A percentile compares a stretch with the other conserved stretches of the same genome.
Conservation (phyloP, 2,797 vertebrate species). For the Phoxinus dragarum region DNA sequence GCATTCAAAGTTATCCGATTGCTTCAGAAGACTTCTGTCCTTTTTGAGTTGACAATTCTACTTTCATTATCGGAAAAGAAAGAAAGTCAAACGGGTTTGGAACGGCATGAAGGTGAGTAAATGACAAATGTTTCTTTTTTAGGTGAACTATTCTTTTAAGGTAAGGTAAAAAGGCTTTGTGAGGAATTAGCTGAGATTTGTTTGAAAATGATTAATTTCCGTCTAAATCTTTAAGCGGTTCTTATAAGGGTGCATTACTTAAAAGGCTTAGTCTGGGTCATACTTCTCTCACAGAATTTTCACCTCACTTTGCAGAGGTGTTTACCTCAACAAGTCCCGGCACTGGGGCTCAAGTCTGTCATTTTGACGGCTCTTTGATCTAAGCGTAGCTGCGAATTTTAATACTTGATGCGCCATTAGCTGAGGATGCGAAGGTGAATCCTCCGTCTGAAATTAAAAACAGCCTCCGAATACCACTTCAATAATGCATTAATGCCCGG, state of each 20-base stretch:
- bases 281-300: constrained; percentile 5
- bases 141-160: neutral
- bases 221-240: constrained; percentile 43
- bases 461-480: constrained; percentile 38
- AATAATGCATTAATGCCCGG: constrained; percentile 58
- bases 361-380: constrained; percentile 49
- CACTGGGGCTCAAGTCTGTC: constrained; percentile 30
- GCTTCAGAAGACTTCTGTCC: neutral
- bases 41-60: neutral
- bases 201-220: constrained; percentile 37
- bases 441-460: constrained; percentile 53
- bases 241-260: constrained; percentile 42
- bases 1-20: neutral
- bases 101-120: neutral
- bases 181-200: constrained; percentile 8
- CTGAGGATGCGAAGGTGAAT: constrained; percentile 39
- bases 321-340: constrained; percentile 23
- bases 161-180: constrained; percentile 40
- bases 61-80: neutral
- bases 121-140: neutral
- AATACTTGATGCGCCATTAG: constrained; percentile 45
- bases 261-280: constrained; percentile 44
- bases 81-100: neutral
- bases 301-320: constrained; percentile 20
- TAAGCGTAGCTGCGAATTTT: constrained; percentile 45